These are phyloP conservation scores for Ametastegia equiseti DNA, from an alignment of 2,888 invertebrate genomes.

Conservation along the genomic window DNA sequence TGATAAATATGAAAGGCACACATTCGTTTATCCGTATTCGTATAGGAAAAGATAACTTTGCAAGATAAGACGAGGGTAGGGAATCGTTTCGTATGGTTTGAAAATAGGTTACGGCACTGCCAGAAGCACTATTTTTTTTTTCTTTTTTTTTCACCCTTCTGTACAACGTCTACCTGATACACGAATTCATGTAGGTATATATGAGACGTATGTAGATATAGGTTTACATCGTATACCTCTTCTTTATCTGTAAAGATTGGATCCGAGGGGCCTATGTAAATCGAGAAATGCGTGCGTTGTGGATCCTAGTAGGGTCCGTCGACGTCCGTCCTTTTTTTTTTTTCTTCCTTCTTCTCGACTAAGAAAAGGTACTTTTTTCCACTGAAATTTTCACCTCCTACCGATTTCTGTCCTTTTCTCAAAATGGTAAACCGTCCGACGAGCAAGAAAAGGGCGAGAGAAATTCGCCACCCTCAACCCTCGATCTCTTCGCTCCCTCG, in stretches of 20 bases:
- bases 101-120: too few relatives aligned
- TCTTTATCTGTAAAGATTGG: slow-evolving; percentile 10
- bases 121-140: too few relatives aligned
- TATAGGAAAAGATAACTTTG: too few relatives aligned
- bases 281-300: neutral
- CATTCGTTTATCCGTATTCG: too few relatives aligned
- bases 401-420: neutral
- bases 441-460: neutral
- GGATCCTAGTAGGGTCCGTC: neutral
- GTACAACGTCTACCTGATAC: too few relatives aligned
- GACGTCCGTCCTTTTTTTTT: neutral
- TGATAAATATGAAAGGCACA: neutral
- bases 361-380: neutral
- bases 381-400: neutral
- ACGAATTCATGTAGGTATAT: too few relatives aligned
- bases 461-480: too few relatives aligned
- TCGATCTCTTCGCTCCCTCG: neutral
- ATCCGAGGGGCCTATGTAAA: slow-evolving; percentile 9
- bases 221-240: neutral
- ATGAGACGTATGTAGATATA: neutral
- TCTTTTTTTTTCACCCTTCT: too few relatives aligned
- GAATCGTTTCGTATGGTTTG: too few relatives aligned
- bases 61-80: too few relatives aligned
- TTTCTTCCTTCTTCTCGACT: neutral
- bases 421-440: neutral